phyloP scores from a whole-genome alignment of 53 echinoderm and acorn worm species.

The Zoroaster sp. region DNA sequence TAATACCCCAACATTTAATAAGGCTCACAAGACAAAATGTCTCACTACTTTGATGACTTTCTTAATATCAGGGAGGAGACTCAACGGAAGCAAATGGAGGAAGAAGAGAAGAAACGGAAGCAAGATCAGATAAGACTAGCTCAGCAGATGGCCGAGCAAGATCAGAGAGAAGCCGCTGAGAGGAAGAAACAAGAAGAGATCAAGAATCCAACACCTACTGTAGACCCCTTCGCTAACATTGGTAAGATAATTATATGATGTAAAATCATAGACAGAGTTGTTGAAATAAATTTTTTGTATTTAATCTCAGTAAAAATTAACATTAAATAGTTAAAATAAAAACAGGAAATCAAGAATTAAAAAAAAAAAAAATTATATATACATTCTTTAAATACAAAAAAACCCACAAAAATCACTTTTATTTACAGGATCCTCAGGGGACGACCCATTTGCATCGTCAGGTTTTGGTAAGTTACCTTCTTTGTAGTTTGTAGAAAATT shows the following conservation, averaged over 20 bases:
- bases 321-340: no score
- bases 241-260: conserved; percentile 69
- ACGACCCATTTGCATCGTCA: conserved; percentile 67
- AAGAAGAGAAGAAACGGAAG: conserved; percentile 64
- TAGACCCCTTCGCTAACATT: conserved; percentile 73
- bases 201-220: conserved; percentile 13
- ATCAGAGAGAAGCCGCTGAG: conserved; percentile 44
- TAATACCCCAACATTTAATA: no score
- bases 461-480: conserved; percentile 46
- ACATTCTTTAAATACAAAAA: no score
- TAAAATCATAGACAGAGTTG: no score
- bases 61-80: conserved; percentile 59
- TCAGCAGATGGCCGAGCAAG: conserved; percentile 69
- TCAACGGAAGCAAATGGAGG: conserved; percentile 45
- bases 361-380: no score
- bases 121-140: conserved; percentile 67
- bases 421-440: conserved; percentile 42
- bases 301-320: no score
- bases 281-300: no score
- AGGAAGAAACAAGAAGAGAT: conserved; percentile 63
- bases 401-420: no score
- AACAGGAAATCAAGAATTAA: no score
- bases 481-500: not conserved
- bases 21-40: no score
- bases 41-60: no score